Conservation (phyloP, 2,113 vertebrate species). For the Tinamus guttatus region DNA sequence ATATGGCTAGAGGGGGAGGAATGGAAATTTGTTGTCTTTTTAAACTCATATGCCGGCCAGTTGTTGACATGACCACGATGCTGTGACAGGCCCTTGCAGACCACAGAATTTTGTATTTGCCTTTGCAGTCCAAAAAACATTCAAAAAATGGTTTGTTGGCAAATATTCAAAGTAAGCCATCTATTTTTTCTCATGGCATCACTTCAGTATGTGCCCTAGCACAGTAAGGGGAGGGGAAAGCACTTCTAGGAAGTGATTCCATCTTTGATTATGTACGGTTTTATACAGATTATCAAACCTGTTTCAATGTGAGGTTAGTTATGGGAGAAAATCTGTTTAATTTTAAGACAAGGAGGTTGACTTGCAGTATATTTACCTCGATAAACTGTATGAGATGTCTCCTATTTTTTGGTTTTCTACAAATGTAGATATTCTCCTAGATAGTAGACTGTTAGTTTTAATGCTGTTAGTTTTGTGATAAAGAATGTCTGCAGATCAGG, state of each 20-base stretch:
- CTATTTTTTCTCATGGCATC: neutral
- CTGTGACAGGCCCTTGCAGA: neutral
- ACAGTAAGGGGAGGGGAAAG: neutral
- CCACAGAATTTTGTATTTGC: neutral
- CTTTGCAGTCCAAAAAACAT: neutral
- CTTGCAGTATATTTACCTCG: neutral
- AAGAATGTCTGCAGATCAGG: neutral
- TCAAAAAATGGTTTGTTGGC: neutral
- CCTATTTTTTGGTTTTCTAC: neutral
- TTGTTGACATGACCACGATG: neutral
- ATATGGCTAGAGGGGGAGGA: neutral
- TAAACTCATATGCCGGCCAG: neutral
- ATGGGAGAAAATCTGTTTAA: neutral
- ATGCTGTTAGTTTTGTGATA: neutral
- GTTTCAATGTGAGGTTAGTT: neutral
- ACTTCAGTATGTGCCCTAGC: neutral
- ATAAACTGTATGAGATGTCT: fast-evolving
- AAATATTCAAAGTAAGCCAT: neutral
- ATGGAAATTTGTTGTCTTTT: neutral
- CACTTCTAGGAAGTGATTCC: neutral
- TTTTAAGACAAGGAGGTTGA: neutral
- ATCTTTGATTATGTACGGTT: neutral
- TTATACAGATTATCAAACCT: neutral
- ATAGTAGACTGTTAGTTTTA: no score
- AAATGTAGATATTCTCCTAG: neutral